phyloP scores from a whole-genome alignment of 2,888 invertebrate species.

The Nasonovia ribisnigri region DNA sequence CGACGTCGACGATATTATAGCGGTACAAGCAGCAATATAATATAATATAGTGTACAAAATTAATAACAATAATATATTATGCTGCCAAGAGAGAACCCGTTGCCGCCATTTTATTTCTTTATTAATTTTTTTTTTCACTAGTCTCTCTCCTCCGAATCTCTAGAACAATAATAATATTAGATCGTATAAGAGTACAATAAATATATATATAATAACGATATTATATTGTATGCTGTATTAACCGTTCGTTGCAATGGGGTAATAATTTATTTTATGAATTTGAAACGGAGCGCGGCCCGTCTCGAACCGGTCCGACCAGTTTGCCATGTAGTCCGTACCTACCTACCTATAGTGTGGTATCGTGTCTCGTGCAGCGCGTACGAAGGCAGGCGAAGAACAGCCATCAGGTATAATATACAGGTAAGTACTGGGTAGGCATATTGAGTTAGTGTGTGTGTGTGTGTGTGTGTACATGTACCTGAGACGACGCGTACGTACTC shows the following conservation, averaged over 20 bases:
- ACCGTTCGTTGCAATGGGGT: constrained; percentile 21
- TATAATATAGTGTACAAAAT: no score
- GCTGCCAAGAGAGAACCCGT: background rate
- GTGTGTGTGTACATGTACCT: background rate
- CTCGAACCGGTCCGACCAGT: constrained; percentile 62
- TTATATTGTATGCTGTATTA: constrained; percentile 3
- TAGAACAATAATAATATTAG: constrained; percentile 1
- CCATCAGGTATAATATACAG: background rate
- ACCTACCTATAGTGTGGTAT: background rate
- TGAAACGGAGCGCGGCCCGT: constrained; percentile 30
- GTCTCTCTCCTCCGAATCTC: background rate
- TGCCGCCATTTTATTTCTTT: background rate
- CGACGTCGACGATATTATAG: background rate
- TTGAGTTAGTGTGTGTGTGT: background rate
- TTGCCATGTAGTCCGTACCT: constrained; percentile 3
- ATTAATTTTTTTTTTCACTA: background rate
- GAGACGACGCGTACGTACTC: background rate
- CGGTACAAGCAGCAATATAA: no score
- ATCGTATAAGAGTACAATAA: background rate
- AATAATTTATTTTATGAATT: constrained; percentile 55
- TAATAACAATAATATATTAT: background rate
- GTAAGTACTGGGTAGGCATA: background rate
- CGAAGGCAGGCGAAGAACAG: background rate
- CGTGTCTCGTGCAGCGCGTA: background rate
- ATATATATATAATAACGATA: constrained; percentile 18